A percentile compares a stretch with the other conserved stretches of the same genome.
Conservation (phyloP, 2,797 vertebrate genomes). For the Parauchenoglanis punctatus region DNA sequence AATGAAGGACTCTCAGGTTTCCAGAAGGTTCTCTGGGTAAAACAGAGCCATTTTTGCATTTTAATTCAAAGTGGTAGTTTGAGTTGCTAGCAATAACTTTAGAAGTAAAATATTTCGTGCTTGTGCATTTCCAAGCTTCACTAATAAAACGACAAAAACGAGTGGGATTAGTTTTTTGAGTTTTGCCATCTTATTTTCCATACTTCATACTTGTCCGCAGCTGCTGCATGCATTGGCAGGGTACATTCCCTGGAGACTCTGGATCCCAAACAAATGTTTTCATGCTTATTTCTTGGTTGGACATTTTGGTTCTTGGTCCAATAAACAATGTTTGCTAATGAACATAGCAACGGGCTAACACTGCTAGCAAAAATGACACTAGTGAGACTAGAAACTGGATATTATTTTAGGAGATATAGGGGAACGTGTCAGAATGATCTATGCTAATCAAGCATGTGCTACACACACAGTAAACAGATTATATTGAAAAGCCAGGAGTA, state of each 20-base stretch:
- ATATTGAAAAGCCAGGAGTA: background rate
- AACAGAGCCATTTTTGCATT: background rate
- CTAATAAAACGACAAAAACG: background rate
- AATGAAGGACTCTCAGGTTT: background rate
- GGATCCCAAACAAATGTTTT: background rate
- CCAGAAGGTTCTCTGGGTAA: background rate
- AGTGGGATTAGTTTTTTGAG: background rate
- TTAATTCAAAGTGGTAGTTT: background rate
- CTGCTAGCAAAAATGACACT: background rate
- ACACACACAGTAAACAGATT: background rate
- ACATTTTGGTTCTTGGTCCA: background rate
- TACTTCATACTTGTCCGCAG: background rate
- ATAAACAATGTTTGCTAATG: background rate
- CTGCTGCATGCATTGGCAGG: background rate
- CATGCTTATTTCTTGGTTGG: background rate
- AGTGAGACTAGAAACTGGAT: background rate
- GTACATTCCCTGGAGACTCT: background rate
- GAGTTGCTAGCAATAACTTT: background rate
- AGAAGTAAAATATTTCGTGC: background rate
- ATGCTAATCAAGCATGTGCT: background rate
- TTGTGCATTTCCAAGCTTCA: background rate
- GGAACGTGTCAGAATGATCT: background rate
- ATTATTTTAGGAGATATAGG: background rate
- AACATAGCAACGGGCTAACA: background rate
- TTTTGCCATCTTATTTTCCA: background rate